Conservation (phyloP, 2,888 invertebrate genomes). For the Peribatodes rhomboidaria region DNA sequence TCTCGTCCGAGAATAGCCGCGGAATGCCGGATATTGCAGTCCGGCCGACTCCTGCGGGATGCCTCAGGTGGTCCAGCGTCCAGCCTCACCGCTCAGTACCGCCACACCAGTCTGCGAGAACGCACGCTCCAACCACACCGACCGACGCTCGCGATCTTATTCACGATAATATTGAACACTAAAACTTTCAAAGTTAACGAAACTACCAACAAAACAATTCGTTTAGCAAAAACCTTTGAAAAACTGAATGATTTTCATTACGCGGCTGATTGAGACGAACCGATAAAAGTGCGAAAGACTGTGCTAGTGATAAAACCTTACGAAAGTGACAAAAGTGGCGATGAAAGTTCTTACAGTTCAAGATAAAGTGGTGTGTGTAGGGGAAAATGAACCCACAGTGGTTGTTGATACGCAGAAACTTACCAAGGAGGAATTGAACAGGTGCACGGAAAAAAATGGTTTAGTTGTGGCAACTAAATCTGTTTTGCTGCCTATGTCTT, state of each 20-base stretch:
- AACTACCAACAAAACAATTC: neutral
- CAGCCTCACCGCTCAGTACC: conserved; percentile 54
- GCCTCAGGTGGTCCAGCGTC: conserved; percentile 55
- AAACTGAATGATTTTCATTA: neutral
- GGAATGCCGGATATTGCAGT: conserved; percentile 85
- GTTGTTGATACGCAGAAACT: conserved; percentile 64
- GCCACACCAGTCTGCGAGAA: conserved; percentile 50
- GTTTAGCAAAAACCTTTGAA: conserved; percentile 4
- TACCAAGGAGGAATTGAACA: conserved; percentile 79
- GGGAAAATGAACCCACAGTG: conserved; percentile 74
- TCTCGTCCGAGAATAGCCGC: conserved; percentile 71
- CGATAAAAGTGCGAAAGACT: conserved; percentile 24
- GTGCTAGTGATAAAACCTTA: conserved; percentile 21
- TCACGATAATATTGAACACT: conserved; percentile 57
- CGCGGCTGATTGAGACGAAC: neutral
- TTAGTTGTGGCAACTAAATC: no score
- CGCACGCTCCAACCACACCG: conserved; percentile 49
- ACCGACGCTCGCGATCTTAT: conserved; percentile 57
- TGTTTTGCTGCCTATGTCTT: no score
- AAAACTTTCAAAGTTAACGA: conserved; percentile 16
- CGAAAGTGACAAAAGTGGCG: conserved; percentile 44
- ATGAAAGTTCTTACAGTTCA: conserved; percentile 80
- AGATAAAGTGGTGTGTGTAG: conserved; percentile 75
- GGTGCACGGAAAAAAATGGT: no score
- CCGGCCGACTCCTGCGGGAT: conserved; percentile 53